Conservation (phyloP, 2,888 invertebrate species). For the Ellobium chinense region DNA sequence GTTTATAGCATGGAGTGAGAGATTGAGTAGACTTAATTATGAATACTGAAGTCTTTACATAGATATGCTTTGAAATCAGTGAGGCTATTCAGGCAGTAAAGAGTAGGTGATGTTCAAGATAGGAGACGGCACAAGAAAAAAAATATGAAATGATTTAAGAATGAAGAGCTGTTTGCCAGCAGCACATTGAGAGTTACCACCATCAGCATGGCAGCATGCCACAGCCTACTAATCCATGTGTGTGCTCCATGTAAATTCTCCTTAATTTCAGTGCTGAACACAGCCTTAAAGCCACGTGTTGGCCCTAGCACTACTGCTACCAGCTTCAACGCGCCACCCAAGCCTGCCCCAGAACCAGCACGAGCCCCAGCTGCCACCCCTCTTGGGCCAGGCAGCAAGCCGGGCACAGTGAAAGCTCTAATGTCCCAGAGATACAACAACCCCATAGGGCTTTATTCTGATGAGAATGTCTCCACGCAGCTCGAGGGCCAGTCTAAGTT, state of each 20-base stretch:
- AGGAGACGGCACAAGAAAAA: no score
- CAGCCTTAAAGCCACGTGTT: constrained; percentile 38
- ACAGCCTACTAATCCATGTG: constrained; percentile 17
- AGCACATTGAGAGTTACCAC: no score
- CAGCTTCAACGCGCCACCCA: background rate
- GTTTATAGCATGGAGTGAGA: no score
- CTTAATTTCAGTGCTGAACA: constrained; percentile 43
- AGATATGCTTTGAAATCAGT: no score
- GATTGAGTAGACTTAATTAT: no score
- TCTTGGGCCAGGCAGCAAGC: constrained; percentile 50
- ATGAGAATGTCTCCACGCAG: constrained; percentile 86
- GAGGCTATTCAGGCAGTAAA: no score
- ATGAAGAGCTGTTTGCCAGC: no score
- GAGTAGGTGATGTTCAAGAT: no score
- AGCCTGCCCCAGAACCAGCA: constrained; percentile 10
- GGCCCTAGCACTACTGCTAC: constrained; percentile 38
- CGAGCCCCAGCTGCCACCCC: constrained; percentile 40
- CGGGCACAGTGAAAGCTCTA: constrained; percentile 57
- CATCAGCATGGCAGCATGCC: constrained; percentile 4
- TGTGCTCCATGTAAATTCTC: constrained; percentile 8
- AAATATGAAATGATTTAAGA: no score
- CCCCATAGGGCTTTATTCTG: constrained; percentile 95
- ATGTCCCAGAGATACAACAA: constrained; percentile 94
- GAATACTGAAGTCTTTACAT: no score
- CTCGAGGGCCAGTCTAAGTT: constrained; percentile 57